Percentiles rank a stretch among this genome's conserved stretches.
These are phyloP conservation scores for Tribolium madens DNA, from an alignment of 1,140 invertebrate species.

Conservation along the genomic window DNA sequence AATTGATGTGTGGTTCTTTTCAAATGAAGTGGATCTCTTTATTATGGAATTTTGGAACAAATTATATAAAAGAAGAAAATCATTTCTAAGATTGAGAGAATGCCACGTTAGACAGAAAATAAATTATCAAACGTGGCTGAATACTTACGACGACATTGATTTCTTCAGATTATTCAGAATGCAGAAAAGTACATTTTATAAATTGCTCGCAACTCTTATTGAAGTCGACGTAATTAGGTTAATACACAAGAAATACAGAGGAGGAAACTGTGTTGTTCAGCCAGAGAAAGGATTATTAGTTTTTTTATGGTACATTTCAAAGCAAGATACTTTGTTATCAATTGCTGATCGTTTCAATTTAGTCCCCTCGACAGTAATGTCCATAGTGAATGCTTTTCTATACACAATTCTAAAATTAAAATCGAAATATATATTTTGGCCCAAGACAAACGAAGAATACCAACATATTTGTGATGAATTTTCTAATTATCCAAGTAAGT, in stretches of 20 bases:
- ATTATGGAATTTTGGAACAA: too few relatives aligned
- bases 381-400: constrained; percentile 35
- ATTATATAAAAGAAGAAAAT: too few relatives aligned
- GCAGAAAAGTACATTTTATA: constrained; percentile 22
- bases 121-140: too few relatives aligned
- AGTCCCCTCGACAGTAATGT: constrained; percentile 38
- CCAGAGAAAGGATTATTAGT: constrained; percentile 40
- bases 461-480: background rate
- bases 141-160: constrained; percentile 30
- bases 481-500: constrained; percentile 9
- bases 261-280: constrained; percentile 12
- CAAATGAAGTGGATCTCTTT: too few relatives aligned
- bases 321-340: constrained; percentile 24
- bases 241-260: constrained; percentile 43
- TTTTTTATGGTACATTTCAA: constrained; percentile 43
- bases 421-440: constrained; percentile 43
- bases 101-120: too few relatives aligned
- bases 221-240: background rate
- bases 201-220: background rate
- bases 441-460: constrained; percentile 33
- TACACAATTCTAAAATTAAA: constrained; percentile 12
- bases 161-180: constrained; percentile 30
- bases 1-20: too few relatives aligned
- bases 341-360: constrained; percentile 37
- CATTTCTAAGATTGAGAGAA: too few relatives aligned